Base-by-base conservation (phyloP, 2,888 invertebrate genomes). In the Macrostomum cliftonense region DNA sequence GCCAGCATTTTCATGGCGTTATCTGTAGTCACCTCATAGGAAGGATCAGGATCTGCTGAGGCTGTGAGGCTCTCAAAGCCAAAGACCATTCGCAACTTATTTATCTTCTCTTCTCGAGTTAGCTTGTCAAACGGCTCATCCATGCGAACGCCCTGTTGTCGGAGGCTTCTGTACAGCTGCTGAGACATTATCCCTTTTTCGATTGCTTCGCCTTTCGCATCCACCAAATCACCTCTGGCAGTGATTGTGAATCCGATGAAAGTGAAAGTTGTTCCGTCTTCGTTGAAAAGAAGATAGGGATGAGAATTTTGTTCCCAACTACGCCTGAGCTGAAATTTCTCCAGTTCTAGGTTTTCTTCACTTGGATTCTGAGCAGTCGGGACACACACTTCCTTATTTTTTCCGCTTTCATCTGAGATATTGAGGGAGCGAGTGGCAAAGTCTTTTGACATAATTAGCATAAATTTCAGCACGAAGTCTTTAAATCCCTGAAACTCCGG, bases 1-100 rank as follows among this genome's bases (percentile, higher is more conserved):
- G 65, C 65, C 47, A 65, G 56, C 37, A 66, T 64, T 47, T 66
- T 66, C 52, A 64, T 62, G 39, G 60, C 63, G 56, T 67, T 67
- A 54, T 67, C 67, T 39, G 61, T 60, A n/a, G 65, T 65, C 42
- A 66, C 54, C 44, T 62, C 65, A 51, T 65, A 66, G 5, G 59
- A 60, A 28, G 9, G 28, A 28, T 28, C 28, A 28, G 28, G 28
- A 28, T 28, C 28, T 4, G 28, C 9, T 28, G 28, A 28, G 5
- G 28, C 28, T 7, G 28, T 9, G 9, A 4, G 28, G 9, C 9
- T 28, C 5, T 28, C 28, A 28, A 28, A 28, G 4, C 28, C 28
- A 28, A 28, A 28, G 9, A 28, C 28, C 28, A 28, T 28, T 28
- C 28, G 28, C 4, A 28, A 7, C 9, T 28, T 28, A 28, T 28